Evolutionary conservation across 2,888 invertebrate species (phyloP).

Genomic region (Tribolium freemani): DNA sequence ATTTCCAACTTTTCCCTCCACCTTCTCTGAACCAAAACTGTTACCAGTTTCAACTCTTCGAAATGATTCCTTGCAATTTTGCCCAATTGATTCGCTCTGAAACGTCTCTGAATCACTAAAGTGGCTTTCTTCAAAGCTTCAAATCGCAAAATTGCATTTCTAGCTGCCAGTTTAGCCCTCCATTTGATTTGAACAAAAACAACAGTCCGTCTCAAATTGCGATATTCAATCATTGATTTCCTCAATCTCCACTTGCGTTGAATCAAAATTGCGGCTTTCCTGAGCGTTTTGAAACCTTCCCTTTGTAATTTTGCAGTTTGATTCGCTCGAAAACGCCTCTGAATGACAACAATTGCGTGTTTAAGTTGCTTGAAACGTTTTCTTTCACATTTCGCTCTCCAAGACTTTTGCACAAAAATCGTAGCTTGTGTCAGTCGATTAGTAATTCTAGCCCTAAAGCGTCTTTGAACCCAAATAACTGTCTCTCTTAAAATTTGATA

Average conservation of each 20-base stretch:
- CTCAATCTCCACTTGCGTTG: background rate
- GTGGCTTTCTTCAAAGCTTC: constrained; percentile 59
- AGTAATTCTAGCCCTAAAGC: constrained; percentile 55
- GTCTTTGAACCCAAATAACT: constrained; percentile 63
- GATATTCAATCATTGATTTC: constrained; percentile 53
- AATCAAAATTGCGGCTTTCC: constrained; percentile 61
- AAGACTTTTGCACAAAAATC: constrained; percentile 64
- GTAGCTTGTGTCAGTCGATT: background rate
- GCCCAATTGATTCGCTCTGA: constrained; percentile 51
- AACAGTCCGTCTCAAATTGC: constrained; percentile 55
- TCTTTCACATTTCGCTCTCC: constrained; percentile 67
- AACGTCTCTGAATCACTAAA: constrained; percentile 61
- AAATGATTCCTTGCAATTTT: constrained; percentile 48
- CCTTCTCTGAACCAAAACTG: constrained; percentile 64
- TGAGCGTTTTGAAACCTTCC: constrained; percentile 47
- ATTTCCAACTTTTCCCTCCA: constrained; percentile 66
- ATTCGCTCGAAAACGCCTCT: constrained; percentile 5
- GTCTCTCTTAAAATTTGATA: constrained; percentile 44
- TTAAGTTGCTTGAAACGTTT: constrained; percentile 48
- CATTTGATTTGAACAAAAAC: constrained; percentile 65
- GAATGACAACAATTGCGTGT: constrained; percentile 56
- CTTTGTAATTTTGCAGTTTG: background rate
- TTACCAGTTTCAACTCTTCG: constrained; percentile 45
- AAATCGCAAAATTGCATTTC: constrained; percentile 63
- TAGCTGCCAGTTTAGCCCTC: constrained; percentile 61